Conservation (phyloP, 2,113 vertebrate genomes). For the Tupaia chinensis region DNA sequence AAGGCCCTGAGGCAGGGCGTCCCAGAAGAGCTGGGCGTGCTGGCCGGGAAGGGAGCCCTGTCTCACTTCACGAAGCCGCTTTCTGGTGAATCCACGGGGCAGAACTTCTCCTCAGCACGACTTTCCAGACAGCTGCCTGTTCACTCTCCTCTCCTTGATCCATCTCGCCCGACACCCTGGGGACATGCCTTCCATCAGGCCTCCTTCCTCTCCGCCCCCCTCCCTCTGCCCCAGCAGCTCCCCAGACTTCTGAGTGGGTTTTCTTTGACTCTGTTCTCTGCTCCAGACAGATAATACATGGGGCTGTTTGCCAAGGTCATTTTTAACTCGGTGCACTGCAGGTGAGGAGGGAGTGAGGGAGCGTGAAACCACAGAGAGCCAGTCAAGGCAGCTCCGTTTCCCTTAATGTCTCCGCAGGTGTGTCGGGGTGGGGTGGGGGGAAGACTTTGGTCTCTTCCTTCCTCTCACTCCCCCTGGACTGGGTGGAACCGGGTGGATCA, state of each 20-base stretch:
- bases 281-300: constrained; percentile 57
- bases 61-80: neutral
- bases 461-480: neutral
- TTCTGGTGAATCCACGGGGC: neutral
- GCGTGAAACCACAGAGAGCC: constrained; percentile 40
- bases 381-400: neutral
- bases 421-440: neutral
- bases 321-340: constrained; percentile 61
- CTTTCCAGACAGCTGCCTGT: neutral
- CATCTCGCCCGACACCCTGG: neutral
- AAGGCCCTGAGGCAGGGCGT: neutral
- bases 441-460: neutral
- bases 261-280: constrained; percentile 55
- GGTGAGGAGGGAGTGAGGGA: constrained; percentile 24
- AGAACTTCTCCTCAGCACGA: neutral
- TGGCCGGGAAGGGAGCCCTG: neutral
- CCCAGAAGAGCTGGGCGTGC: too few relatives aligned
- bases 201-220: neutral
- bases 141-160: neutral
- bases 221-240: neutral
- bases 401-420: neutral
- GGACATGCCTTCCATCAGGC: neutral
- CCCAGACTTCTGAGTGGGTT: constrained; percentile 24
- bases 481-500: neutral
- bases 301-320: constrained; percentile 67